phyloP scores from a whole-genome alignment of 1,140 invertebrate genomes.

The Manduca sexta region DNA sequence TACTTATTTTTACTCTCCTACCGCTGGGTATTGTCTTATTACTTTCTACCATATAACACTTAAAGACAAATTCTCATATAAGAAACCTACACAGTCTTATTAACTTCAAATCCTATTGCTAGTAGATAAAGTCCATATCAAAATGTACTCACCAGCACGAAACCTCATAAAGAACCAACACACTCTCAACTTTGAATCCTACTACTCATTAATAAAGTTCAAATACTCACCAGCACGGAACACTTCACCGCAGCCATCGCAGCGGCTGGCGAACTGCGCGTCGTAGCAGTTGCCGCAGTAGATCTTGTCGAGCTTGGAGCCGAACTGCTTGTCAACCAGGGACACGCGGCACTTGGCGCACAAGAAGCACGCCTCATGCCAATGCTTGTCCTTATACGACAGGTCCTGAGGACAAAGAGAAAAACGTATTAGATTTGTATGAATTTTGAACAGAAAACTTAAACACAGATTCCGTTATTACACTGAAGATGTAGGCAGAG shows the following conservation, averaged over 20 bases:
- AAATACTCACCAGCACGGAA: slow-evolving; percentile 94
- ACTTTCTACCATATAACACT: too few relatives aligned
- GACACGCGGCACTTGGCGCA: slow-evolving; percentile 98
- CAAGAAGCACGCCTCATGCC: slow-evolving; percentile 99
- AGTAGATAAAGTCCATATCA: not conserved
- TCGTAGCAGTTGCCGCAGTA: slow-evolving; percentile 99
- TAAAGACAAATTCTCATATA: too few relatives aligned
- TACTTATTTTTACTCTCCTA: too few relatives aligned
- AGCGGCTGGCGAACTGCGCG: slow-evolving; percentile 97
- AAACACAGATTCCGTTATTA: not conserved
- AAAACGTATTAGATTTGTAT: too few relatives aligned
- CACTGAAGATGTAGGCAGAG: too few relatives aligned
- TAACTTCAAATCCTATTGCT: too few relatives aligned
- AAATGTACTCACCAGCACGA: slow-evolving; percentile 89
- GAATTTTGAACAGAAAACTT: not conserved
- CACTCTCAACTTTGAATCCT: too few relatives aligned
- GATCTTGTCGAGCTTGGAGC: slow-evolving; percentile 97
- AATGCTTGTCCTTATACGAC: slow-evolving; percentile 99
- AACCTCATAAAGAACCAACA: too few relatives aligned
- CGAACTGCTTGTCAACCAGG: slow-evolving; percentile 99
- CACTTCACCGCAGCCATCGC: slow-evolving; percentile 98
- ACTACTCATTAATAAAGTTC: not conserved
- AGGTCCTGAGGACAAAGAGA: slow-evolving; percentile 91
- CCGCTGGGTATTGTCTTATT: too few relatives aligned
- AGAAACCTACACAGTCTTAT: too few relatives aligned